A percentile compares a stretch with the other conserved stretches of the same genome.
phyloP scores from a whole-genome alignment of 1,140 invertebrate genomes.

The Drosophila kikkawai region DNA sequence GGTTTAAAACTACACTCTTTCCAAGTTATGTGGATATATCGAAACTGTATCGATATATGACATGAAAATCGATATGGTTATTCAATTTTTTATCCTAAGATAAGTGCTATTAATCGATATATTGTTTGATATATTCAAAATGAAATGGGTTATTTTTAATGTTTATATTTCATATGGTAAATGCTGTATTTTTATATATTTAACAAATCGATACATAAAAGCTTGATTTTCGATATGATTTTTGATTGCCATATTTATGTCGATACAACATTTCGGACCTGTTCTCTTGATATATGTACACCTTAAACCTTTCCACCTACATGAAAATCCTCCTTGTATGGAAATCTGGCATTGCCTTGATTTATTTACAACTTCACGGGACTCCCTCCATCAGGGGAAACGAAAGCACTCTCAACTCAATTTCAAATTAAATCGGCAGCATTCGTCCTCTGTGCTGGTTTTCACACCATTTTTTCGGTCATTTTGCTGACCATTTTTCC shows the following conservation, averaged over 20 bases:
- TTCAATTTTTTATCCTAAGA: neutral
- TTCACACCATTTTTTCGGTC: constrained; percentile 2
- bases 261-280: neutral
- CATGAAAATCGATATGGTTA: neutral
- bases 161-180: neutral
- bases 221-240: neutral
- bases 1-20: neutral
- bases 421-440: constrained; percentile 8
- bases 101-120: neutral
- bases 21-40: neutral
- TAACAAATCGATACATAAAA: neutral
- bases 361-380: constrained; percentile 14
- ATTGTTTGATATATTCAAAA: neutral
- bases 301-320: neutral
- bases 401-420: constrained; percentile 2
- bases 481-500: neutral
- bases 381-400: neutral
- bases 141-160: neutral
- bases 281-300: neutral
- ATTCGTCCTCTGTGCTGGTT: constrained; percentile 1
- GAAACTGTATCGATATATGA: neutral
- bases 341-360: neutral
- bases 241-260: neutral
- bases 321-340: neutral
- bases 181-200: neutral